Evolutionary conservation across 2,888 invertebrate species (phyloP), one percentile per base, ranked within the genome.

Genomic region (Parascotia fuliginaria): DNA sequence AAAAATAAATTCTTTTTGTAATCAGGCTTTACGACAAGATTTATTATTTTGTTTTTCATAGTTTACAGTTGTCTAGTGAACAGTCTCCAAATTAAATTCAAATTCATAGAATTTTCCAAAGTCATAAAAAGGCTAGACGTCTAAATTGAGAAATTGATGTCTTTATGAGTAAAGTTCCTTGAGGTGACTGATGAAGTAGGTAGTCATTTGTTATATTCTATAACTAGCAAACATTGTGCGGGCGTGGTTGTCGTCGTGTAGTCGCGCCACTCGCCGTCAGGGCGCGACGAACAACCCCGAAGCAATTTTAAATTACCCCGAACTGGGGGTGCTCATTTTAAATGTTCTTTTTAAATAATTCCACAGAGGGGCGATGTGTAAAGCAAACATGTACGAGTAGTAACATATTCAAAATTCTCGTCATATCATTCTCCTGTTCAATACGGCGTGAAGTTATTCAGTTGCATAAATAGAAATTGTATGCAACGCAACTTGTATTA

Each of bases 231-330:
- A 39, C 32, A 36, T 28, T 37, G 29, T 43, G 56, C 38, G 51
- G 58, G 45, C 46, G 59, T 36, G n/a, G 39, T 60, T 52, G 63
- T 64, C 47, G 61, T 50, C 64, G 65, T 44, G 58, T 58, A 43
- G 75, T 52, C 73, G 81, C 62, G 68, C 62, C 65, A 73, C 70
- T 55, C 74, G 69, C 67, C 63, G 62, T 70, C 74, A 65, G 52
- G 75, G 68, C 81, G 80, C 71, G 79, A 54, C 77, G 60, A 49
- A 66, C 71, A 71, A 75, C 83, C 83, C 81, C 69, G 71, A 65
- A 76, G 84, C 83, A 87, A 87, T 88, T 86, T 83, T 65, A 84
- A 86, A 88, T 86, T 84, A 85, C 85, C 75, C 72, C 66, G 79
- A 77, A 82, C 73, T 64, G 64, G 78, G 77, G 81, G 83, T 75